phyloP scores from a whole-genome alignment of 2,113 vertebrate species.

The Cyanoramphus novaezelandiae region DNA sequence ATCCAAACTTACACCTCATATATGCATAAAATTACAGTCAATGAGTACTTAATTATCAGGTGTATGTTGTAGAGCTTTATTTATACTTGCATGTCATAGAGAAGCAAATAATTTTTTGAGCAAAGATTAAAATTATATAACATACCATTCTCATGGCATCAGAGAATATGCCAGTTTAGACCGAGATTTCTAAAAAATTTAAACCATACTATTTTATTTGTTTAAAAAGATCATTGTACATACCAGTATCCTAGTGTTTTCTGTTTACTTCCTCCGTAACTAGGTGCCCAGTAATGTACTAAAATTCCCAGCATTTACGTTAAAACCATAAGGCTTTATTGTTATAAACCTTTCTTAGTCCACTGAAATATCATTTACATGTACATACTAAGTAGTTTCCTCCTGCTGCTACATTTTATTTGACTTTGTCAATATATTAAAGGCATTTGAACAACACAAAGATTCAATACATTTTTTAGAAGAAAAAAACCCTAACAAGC shows the following conservation, averaged over 20 bases:
- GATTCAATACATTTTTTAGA: neutral
- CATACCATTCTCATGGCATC: neutral
- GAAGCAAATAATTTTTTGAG: neutral
- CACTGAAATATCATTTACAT: neutral
- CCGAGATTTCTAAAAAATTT: neutral
- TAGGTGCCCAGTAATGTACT: neutral
- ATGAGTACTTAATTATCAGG: neutral
- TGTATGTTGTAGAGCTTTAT: neutral
- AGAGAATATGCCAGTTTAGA: neutral
- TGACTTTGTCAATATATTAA: neutral
- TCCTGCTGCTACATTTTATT: neutral
- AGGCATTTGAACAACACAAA: neutral
- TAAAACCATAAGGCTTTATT: neutral
- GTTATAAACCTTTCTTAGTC: neutral
- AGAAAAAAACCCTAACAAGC: neutral
- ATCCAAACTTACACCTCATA: neutral
- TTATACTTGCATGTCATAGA: neutral
- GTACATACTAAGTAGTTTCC: neutral
- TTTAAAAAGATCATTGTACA: neutral
- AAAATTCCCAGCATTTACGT: neutral
- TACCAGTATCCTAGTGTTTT: neutral
- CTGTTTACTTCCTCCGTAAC: neutral
- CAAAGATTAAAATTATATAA: neutral
- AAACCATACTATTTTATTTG: neutral
- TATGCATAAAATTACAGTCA: neutral